Conservation (phyloP, 1,140 invertebrate genomes). For the Bombus waltoni region DNA sequence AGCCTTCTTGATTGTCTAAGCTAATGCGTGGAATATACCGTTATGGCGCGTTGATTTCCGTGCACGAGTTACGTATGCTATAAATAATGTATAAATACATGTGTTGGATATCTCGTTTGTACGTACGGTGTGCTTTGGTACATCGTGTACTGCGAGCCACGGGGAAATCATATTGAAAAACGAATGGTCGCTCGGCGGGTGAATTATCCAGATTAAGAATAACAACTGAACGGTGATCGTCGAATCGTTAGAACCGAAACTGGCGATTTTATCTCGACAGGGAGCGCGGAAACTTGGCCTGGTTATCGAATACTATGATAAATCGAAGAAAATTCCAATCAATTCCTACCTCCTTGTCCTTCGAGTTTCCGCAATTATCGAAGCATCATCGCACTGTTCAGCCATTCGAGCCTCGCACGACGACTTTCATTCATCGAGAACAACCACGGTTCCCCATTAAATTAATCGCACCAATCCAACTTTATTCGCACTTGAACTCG, state of each 20-base stretch:
- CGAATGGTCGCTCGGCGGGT: not conserved
- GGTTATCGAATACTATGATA: not conserved
- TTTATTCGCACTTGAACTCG: not conserved
- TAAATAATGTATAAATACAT: slow-evolving; percentile 53
- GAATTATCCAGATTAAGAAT: not conserved
- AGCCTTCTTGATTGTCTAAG: slow-evolving; percentile 74
- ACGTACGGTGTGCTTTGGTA: slow-evolving; percentile 60
- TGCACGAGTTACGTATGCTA: slow-evolving; percentile 34
- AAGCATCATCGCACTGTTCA: not conserved
- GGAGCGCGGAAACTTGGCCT: not conserved
- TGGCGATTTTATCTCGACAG: not conserved
- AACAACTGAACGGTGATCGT: slow-evolving; percentile 25
- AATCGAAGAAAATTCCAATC: slow-evolving; percentile 4
- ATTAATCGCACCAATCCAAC: not conserved
- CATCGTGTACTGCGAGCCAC: slow-evolving; percentile 31
- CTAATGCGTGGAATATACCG: slow-evolving; percentile 49
- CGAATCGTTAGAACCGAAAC: not conserved
- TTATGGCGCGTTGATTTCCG: slow-evolving; percentile 3
- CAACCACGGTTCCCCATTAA: not conserved
- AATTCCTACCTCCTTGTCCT: not conserved
- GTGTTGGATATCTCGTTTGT: slow-evolving; percentile 53
- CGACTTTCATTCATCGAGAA: not conserved
- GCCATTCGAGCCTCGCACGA: not conserved
- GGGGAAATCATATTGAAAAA: slow-evolving; percentile 3
- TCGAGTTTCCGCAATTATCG: not conserved